Conservation (phyloP, 1,140 invertebrate species). For the Brachystomella parvula region DNA sequence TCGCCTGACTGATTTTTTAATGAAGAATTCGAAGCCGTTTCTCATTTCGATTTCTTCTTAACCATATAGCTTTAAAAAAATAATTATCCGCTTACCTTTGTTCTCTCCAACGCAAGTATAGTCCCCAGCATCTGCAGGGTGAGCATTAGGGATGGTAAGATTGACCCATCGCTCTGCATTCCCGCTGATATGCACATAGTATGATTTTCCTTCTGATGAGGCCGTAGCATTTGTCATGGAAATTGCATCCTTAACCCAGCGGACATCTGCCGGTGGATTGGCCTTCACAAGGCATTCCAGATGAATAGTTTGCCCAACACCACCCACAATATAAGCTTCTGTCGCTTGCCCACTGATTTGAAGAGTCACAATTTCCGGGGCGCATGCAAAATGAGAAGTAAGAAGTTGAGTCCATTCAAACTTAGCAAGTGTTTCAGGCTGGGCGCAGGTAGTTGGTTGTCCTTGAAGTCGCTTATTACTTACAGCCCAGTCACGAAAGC, state of each 20-base stretch:
- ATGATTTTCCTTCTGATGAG: conserved; percentile 39
- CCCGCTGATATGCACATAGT: conserved; percentile 41
- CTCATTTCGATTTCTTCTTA: too few species aligned
- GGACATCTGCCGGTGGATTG: conserved; percentile 71
- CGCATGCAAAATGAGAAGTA: conserved; percentile 62
- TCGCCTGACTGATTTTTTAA: too few species aligned
- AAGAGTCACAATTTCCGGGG: conserved; percentile 54
- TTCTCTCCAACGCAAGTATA: conserved; percentile 72
- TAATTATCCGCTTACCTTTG: too few species aligned
- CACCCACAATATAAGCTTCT: conserved; percentile 52
- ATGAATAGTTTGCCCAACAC: conserved; percentile 64
- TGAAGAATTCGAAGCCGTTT: too few species aligned
- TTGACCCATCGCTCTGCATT: conserved; percentile 58
- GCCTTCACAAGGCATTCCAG: conserved; percentile 70
- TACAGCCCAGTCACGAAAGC: conserved; percentile 71
- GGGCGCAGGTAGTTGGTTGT: conserved; percentile 54
- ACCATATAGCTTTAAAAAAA: too few species aligned
- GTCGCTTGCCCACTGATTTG: conserved; percentile 46
- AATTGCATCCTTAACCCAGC: conserved; percentile 71
- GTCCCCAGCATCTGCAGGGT: conserved; percentile 67
- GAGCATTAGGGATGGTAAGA: conserved; percentile 62
- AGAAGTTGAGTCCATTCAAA: conserved; percentile 59
- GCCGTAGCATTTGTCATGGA: conserved; percentile 52
- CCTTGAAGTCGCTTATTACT: conserved; percentile 60
- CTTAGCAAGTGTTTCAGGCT: conserved; percentile 51